Evolutionary conservation across 2,797 vertebrate genomes (phyloP), one percentile per base, ranked within the genome.

Genomic region (Sebastes miniatus): DNA sequence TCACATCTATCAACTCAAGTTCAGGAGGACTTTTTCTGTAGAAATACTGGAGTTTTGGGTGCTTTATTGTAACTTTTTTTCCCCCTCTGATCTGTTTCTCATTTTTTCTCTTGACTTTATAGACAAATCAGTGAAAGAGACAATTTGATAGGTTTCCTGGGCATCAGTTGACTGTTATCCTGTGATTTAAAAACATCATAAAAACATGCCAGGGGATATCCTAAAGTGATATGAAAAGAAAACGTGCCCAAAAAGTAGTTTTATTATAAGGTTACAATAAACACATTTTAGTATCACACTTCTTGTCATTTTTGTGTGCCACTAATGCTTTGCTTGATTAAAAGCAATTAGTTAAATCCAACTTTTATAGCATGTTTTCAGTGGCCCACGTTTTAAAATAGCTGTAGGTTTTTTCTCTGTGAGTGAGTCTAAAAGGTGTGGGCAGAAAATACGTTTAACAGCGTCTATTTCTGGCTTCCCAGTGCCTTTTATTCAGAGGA

Each of bases 391-490:
- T 90, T 81, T 90, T 90, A 58, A 88, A 92, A 89, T 82, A 84
- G 65, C 80, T 72, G 32, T 32, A 50, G 14, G n/a, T 69, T 69
- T 81, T 62, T 67, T 79, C 67, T 86, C 64, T 59, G 52, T 12
- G 63, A 73, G 75, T 43, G 61, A 73, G 75, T 50, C 73, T 39
- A 63, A 88, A 88, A 88, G 85, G 86, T 89, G 90, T 88, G 88
- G 82, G 93, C 85, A 92, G 92, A 91, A 89, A 89, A 93, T 93
- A 88, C 91, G 90, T 89, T 94, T 92, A 93, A 89, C 91, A 93
- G 95, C 87, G 96, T 96, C 97, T 97, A 97, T 97, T 97, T 97
- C 96, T 97, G 96, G 92, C 92, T 95, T 92, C 89, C 93, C 93
- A 43, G 91, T 64, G 87, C 93, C 93, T 95, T 96, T 96, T 96